These are phyloP conservation scores for Gryllus bimaculatus DNA, from an alignment of 1,140 invertebrate species.

Conservation along the genomic window DNA sequence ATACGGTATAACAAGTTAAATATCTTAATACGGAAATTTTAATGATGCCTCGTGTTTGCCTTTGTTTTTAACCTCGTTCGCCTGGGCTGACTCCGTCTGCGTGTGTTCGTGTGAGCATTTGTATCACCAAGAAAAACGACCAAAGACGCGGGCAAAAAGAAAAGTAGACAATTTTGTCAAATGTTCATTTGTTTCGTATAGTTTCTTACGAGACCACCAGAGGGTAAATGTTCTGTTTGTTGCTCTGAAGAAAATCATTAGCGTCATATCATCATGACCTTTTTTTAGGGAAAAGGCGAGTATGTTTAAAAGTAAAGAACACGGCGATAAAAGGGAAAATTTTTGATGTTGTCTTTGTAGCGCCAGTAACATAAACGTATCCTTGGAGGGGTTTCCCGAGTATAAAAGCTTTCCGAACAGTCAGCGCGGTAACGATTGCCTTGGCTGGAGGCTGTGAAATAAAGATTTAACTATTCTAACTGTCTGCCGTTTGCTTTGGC, in stretches of 20 bases:
- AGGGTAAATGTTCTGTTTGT: neutral
- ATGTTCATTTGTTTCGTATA: slow-evolving; percentile 5
- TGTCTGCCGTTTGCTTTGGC: neutral
- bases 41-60: neutral
- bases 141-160: neutral
- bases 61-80: neutral
- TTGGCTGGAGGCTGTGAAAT: neutral
- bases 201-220: neutral
- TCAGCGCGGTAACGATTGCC: neutral
- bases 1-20: neutral
- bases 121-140: neutral
- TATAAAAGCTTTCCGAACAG: neutral
- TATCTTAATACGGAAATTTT: slow-evolving; percentile 6
- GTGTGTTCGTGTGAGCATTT: neutral
- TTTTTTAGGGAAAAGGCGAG: neutral
- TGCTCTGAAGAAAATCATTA: neutral
- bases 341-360: neutral
- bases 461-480: neutral
- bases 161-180: neutral
- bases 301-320: neutral
- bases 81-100: neutral
- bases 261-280: neutral
- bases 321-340: neutral
- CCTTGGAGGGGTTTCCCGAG: neutral
- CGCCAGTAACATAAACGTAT: neutral